Base-by-base conservation (phyloP, 1,140 invertebrate species). In the Drosophila takahashii region DNA sequence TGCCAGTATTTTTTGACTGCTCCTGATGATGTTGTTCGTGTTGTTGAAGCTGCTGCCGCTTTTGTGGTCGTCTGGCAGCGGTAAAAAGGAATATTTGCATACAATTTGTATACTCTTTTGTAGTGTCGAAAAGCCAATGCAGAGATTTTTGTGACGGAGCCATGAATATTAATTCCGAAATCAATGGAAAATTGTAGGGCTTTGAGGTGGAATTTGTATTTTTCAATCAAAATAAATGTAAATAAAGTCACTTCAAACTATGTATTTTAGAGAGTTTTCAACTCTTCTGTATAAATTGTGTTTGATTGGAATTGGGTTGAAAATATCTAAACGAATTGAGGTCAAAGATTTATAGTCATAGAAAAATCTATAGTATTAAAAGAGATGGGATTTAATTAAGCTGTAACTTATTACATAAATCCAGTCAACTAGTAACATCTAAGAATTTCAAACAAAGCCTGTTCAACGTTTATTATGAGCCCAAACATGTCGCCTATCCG, bases 21-120 rank as follows among this genome's bases (percentile, higher is more conserved):
- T 70, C 18, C 27, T 47, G 64, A 56, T 56, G 48, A 47, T 67
- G 48, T 29, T 56, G 48, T 54, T 52, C 26, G 7, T 36, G 26
- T 45, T 67, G 65, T 53, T 66, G 61, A 8, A 53, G 48, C 10
- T 54, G 54, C 13, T 26, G 64, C 34, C 60, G 59, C 59, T 67
- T 32, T 69, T 70, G 66, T 56, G 66, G 66, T 29, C 69, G 50
- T 70, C 50, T 56, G 48, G 62, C 48, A 29, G 27, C 18, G 41
- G 48, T 16, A 56, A 45, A 47, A 47, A 16, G 18, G 26, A 56
- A 56, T 70, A 69, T 70, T 69, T 70, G 66, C 66, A 69, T 70
- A 69, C 66, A 70, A 70, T 70, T 70, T 70, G 64, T 69, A 70
- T 56, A 70, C 66, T 29, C 66, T 70, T 70, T 69, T 69, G 41